phyloP scores from a whole-genome alignment of 1,140 invertebrate species.

The Drosophila pectinifera region DNA sequence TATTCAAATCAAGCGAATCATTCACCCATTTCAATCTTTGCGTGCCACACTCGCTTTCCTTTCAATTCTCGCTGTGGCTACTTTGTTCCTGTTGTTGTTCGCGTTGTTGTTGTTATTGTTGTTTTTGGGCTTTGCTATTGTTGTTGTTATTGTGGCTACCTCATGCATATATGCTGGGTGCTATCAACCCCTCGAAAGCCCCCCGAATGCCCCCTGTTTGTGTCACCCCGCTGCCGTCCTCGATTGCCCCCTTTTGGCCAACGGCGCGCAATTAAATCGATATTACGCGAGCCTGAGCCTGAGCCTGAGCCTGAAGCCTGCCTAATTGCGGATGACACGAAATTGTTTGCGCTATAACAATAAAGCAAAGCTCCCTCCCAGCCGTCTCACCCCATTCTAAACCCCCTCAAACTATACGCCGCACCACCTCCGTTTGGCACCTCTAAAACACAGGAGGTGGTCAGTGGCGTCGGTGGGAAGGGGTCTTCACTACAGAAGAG shows the following conservation, averaged over 20 bases:
- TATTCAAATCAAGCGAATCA: conserved; percentile 19
- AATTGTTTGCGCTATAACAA: conserved; percentile 81
- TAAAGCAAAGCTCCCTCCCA: conserved; percentile 58
- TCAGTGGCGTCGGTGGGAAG: conserved; percentile 5
- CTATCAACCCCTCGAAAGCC: conserved; percentile 5
- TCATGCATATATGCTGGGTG: conserved; percentile 28
- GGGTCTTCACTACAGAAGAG: not conserved
- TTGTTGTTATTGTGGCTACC: conserved; percentile 6
- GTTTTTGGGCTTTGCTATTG: not conserved
- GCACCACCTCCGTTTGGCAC: conserved; percentile 19
- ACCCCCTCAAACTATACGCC: not conserved
- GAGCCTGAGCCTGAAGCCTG: conserved; percentile 58
- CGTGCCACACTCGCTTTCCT: conserved; percentile 27
- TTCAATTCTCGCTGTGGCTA: conserved; percentile 20
- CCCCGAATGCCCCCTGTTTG: not conserved
- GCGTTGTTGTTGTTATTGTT: no score
- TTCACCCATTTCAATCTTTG: conserved; percentile 19
- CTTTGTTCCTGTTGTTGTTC: conserved; percentile 7
- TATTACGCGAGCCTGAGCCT: conserved; percentile 56
- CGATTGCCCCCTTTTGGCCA: conserved; percentile 1
- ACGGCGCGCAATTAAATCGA: conserved; percentile 54
- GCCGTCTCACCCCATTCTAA: not conserved
- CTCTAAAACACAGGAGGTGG: conserved; percentile 19
- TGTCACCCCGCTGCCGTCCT: no score
- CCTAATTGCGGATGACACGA: conserved; percentile 82